Evolutionary conservation across 2,113 vertebrate species (phyloP).

Genomic region (Tylochromis polylepis): DNA sequence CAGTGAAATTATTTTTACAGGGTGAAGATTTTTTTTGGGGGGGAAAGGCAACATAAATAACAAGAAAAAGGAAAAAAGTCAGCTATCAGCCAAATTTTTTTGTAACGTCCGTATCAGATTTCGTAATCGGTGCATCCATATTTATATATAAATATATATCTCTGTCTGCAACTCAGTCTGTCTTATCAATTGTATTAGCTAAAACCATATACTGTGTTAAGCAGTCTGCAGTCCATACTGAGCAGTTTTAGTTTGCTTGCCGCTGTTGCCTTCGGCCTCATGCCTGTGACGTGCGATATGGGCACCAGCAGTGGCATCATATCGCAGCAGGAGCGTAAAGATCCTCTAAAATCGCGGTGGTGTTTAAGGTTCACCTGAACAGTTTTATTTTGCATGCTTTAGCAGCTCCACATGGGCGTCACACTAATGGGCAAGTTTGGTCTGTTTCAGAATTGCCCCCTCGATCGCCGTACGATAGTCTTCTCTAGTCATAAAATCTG

Average conservation of each 20-base stretch:
- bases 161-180: not conserved
- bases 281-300: constrained; percentile 32
- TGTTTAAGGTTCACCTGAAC: not conserved
- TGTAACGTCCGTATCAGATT: not conserved
- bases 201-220: not conserved
- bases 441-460: not conserved
- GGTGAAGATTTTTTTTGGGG: not conserved
- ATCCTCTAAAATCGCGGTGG: not conserved
- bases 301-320: constrained; percentile 26
- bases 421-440: not conserved
- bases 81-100: not conserved
- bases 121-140: not conserved
- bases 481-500: not conserved
- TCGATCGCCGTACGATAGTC: rapidly evolving
- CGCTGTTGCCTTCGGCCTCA: constrained; percentile 50
- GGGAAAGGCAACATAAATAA: not conserved
- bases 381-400: not conserved
- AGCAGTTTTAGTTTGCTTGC: constrained; percentile 5
- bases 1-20: not conserved
- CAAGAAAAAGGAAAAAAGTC: not conserved
- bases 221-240: not conserved
- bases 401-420: not conserved
- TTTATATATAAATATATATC: not conserved
- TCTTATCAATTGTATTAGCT: not conserved
- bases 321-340: not conserved